Conservation (phyloP, 2,888 invertebrate species). For the Macrostomum cliftonense region DNA sequence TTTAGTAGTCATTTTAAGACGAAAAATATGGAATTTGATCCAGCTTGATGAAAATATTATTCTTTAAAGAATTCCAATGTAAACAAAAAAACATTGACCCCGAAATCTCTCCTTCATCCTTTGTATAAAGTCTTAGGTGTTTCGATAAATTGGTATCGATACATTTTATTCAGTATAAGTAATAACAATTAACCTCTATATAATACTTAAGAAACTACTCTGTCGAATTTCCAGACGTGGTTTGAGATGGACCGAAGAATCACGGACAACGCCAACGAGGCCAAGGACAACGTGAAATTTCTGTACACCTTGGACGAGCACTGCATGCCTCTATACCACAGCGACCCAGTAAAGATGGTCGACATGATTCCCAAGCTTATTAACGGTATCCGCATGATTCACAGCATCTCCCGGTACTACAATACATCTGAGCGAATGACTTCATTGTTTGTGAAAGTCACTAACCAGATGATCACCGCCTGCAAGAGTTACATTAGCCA, state of each 20-base stretch:
- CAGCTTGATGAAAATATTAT: too few relatives aligned
- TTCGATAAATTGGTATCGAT: too few relatives aligned
- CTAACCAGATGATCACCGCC: slow-evolving; percentile 91
- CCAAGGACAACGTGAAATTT: slow-evolving; percentile 67
- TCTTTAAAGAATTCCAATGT: too few relatives aligned
- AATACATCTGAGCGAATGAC: slow-evolving; percentile 88
- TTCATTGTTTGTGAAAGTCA: slow-evolving; percentile 80
- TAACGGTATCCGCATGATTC: slow-evolving; percentile 75
- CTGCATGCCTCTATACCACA: slow-evolving; percentile 60
- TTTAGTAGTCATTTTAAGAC: too few relatives aligned
- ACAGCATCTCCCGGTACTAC: slow-evolving; percentile 81
- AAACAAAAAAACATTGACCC: too few relatives aligned
- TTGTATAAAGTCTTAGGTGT: too few relatives aligned
- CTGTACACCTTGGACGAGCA: slow-evolving; percentile 64
- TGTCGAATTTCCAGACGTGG: slow-evolving; percentile 49
- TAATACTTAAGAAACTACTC: too few relatives aligned
- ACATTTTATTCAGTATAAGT: too few relatives aligned
- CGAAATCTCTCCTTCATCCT: too few relatives aligned
- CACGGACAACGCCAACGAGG: slow-evolving; percentile 58
- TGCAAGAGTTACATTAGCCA: slow-evolving; percentile 69
- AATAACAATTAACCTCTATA: too few relatives aligned
- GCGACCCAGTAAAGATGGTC: slow-evolving; percentile 58
- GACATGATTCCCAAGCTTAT: slow-evolving; percentile 68
- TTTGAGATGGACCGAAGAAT: slow-evolving; percentile 53
- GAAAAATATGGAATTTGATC: too few relatives aligned